phyloP scores from a whole-genome alignment of 2,113 vertebrate species.

The Pseudonaja textilis region DNA sequence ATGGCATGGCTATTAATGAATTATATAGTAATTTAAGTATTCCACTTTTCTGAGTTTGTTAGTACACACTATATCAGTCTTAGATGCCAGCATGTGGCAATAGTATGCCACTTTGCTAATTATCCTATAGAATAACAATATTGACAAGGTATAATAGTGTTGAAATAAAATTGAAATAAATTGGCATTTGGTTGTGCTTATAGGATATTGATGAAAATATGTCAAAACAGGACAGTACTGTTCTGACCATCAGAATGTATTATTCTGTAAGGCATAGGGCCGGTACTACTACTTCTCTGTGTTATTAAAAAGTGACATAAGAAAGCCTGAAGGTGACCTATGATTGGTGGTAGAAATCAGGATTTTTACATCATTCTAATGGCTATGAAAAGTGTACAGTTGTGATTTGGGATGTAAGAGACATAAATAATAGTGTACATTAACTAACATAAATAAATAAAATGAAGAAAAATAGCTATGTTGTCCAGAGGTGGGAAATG shows the following conservation, averaged over 20 bases:
- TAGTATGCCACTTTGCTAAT: not conserved
- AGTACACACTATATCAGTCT: not conserved
- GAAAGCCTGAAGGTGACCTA: not conserved
- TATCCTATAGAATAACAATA: not conserved
- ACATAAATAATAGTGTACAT: not conserved
- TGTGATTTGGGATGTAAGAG: not conserved
- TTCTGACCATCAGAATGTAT: not conserved
- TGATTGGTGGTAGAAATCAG: not conserved
- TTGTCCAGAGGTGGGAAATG: not conserved
- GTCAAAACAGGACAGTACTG: not conserved
- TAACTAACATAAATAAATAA: not conserved
- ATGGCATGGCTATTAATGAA: not conserved
- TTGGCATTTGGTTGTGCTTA: not conserved
- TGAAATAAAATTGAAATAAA: not conserved
- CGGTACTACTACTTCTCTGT: not conserved
- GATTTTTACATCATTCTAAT: not conserved
- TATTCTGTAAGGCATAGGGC: not conserved
- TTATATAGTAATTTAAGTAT: not conserved
- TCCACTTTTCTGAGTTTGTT: not conserved
- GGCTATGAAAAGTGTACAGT: not conserved
- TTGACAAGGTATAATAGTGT: not conserved
- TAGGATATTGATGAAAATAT: not conserved
- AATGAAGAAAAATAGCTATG: not conserved
- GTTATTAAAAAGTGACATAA: not conserved
- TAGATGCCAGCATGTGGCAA: not conserved